Evolutionary conservation across 2,797 vertebrate genomes (phyloP), one percentile per base, ranked within the genome.

Genomic region (Labroides dimidiatus): DNA sequence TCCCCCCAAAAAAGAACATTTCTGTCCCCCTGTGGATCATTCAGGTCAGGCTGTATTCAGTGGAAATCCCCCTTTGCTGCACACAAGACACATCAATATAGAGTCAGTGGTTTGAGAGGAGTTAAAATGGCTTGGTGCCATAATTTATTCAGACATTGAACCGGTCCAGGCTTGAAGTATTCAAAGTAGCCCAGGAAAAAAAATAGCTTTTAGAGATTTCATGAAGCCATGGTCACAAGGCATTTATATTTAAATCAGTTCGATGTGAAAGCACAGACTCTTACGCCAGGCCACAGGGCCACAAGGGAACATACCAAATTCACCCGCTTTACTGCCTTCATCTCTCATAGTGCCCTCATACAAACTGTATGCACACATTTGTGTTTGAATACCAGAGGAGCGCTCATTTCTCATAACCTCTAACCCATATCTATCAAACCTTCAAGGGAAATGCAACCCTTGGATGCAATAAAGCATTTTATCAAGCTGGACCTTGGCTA

Each of bases 61-160:
- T 76, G 72, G 88, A 90, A 81, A 67, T 75, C 20, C 77, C 80
- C 53, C 47, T 70, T n/a, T 4, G 8, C 59, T 13, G n/a, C 64
- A 76, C 86, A 87, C 85, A 47, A 42, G 86, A 82, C 84, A 86
- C 89, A 91, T 88, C 87, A 90, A 84, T 87, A 88, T 84, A 87
- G 74, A 87, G 74, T 70, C 77, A 51, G 84, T 57, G 79, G 87
- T 75, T 73, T 55, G 65, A 65, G 61, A 84, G 54, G 64, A 80
- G 65, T 82, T 65, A 72, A 86, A 89, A 84, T 89, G 87, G 84
- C 79, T 86, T 72, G 5, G 61, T 75, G 80, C 76, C 82, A 90
- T 92, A 80, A 88, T 89, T 92, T 90, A 93, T 92, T 93, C 86
- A 91, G 73, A 82, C 76, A 80, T 57, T 82, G 80, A 89, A 87